phyloP scores from a whole-genome alignment of 2,113 vertebrate species.

The Mandrillus leucophaeus region DNA sequence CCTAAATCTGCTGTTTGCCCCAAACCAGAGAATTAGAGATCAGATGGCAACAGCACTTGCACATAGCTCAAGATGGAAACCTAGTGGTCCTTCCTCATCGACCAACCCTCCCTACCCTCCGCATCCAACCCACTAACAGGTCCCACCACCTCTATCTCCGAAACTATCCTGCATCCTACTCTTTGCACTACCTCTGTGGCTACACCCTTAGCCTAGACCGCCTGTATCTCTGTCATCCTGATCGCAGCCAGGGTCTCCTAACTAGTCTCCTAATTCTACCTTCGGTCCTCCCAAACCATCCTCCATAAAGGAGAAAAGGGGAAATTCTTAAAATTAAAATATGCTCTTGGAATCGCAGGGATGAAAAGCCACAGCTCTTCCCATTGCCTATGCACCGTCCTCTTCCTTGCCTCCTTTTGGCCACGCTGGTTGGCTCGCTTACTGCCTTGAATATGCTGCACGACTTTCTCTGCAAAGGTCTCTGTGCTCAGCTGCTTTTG shows the following conservation, averaged over 20 bases:
- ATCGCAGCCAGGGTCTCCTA: neutral
- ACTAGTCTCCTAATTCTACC: neutral
- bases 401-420: too few species aligned
- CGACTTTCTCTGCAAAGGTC: neutral
- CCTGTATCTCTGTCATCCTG: neutral
- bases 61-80: neutral
- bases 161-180: neutral
- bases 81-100: too few species aligned
- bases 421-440: fast-evolving
- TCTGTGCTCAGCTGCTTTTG: neutral
- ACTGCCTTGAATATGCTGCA: fast-evolving
- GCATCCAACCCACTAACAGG: neutral
- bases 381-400: neutral
- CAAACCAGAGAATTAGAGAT: neutral
- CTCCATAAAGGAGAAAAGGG: neutral
- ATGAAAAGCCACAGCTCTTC: neutral
- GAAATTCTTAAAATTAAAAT: neutral
- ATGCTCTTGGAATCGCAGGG: neutral
- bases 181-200: neutral
- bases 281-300: neutral
- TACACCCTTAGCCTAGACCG: neutral
- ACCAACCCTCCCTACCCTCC: too few species aligned
- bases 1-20: neutral
- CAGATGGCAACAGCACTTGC: neutral
- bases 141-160: too few species aligned